Evolutionary conservation across 2,888 invertebrate species (phyloP).

Genomic region (Tethea ocularis): DNA sequence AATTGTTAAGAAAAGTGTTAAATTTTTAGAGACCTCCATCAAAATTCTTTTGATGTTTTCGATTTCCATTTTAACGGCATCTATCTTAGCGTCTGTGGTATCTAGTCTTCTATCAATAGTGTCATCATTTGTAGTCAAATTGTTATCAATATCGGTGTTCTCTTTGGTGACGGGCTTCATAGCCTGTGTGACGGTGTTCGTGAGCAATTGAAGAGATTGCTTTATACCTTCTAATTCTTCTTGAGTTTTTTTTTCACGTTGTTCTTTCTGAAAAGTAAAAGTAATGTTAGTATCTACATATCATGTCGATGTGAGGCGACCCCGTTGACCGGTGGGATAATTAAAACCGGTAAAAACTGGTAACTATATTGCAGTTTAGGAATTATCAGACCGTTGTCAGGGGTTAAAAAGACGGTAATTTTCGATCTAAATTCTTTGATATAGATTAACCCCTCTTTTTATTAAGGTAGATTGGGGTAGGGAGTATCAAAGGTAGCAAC

Average conservation of each 20-base stretch:
- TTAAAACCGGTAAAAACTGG: too few relatives aligned
- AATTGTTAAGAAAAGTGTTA: background rate
- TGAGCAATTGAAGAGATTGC: constrained; percentile 58
- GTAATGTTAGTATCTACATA: background rate
- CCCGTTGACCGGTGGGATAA: too few relatives aligned
- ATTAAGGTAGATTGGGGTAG: too few relatives aligned
- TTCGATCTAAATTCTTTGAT: too few relatives aligned
- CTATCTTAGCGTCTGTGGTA: constrained; percentile 66
- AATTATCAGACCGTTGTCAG: too few relatives aligned
- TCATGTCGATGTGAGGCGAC: background rate
- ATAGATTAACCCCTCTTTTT: too few relatives aligned
- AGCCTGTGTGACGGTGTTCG: constrained; percentile 41
- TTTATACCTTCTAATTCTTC: constrained; percentile 80
- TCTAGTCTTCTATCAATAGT: constrained; percentile 57
- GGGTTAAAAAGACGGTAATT: too few relatives aligned
- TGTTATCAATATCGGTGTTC: constrained; percentile 52
- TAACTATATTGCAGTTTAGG: too few relatives aligned
- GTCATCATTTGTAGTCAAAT: constrained; percentile 54
- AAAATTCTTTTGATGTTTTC: constrained; percentile 60
- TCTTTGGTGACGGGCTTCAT: constrained; percentile 28
- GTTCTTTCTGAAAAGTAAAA: constrained; percentile 81
- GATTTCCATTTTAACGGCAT: constrained; percentile 64
- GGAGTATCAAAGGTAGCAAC: too few relatives aligned
- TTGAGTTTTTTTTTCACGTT: constrained; percentile 86
- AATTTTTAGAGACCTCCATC: constrained; percentile 55